A percentile compares a stretch with the other conserved stretches of the same genome.
Conservation (phyloP, 2,113 vertebrate species). For the Zosterops borbonicus region DNA sequence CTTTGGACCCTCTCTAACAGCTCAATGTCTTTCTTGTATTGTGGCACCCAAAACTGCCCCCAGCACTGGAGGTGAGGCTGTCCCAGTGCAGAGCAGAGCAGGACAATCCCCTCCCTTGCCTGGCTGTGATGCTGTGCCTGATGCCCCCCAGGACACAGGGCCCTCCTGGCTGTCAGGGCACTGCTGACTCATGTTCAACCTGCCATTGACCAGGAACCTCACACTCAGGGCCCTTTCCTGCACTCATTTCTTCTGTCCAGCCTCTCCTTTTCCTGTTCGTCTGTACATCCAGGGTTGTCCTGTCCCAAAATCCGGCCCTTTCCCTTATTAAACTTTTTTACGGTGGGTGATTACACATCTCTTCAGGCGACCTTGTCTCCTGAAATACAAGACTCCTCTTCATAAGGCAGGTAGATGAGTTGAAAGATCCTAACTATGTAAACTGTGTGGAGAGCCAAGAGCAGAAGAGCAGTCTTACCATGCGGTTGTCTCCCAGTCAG, state of each 20-base stretch:
- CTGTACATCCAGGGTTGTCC: neutral
- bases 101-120: neutral
- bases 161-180: neutral
- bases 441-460: neutral
- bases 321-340: neutral
- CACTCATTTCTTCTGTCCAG: neutral
- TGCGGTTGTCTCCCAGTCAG: neutral
- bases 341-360: neutral
- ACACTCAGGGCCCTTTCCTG: neutral
- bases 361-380: neutral
- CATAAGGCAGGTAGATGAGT: neutral
- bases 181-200: rapidly evolving
- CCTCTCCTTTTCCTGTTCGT: neutral
- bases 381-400: neutral
- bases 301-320: neutral
- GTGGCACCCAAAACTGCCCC: neutral
- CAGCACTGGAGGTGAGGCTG: neutral
- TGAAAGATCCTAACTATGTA: neutral
- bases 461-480: neutral
- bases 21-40: neutral
- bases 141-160: rapidly evolving
- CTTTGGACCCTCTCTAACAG: neutral
- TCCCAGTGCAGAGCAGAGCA: neutral
- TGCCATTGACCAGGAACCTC: rapidly evolving
- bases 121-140: rapidly evolving